A percentile compares a stretch with the other conserved stretches of the same genome.
Evolutionary conservation across 2,797 vertebrate genomes (phyloP).

Genomic region (Epinephelus coioides): DNA sequence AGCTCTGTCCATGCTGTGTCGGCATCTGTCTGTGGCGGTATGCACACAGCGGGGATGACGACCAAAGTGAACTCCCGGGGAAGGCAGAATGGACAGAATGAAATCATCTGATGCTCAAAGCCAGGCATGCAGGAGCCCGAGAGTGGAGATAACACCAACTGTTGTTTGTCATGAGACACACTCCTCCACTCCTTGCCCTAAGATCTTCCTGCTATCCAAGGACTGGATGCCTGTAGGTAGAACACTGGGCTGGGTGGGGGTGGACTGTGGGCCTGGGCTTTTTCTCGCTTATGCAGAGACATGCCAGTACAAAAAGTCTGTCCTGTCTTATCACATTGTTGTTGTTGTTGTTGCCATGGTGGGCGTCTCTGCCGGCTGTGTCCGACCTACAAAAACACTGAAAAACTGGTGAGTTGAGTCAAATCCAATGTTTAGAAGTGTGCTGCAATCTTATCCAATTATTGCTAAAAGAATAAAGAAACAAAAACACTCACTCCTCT

Average conservation of each 20-base stretch:
- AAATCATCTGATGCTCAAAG: background rate
- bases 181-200: background rate
- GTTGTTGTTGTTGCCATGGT: background rate
- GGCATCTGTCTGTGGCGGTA: background rate
- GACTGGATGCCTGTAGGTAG: background rate
- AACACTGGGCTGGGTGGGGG: background rate
- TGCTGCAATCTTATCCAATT: background rate
- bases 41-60: background rate
- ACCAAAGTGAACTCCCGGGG: background rate
- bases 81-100: background rate
- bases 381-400: background rate
- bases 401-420: background rate
- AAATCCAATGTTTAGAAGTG: background rate
- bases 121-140: no score
- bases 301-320: no score
- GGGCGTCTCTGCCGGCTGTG: background rate
- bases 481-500: background rate
- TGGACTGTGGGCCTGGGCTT: background rate
- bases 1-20: background rate
- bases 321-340: background rate
- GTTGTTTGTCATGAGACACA: background rate
- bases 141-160: background rate
- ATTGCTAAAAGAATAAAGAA: background rate
- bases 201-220: background rate
- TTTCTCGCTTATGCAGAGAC: background rate